Evolutionary conservation across 2,888 invertebrate species (phyloP), one percentile per base, ranked within the genome.

Genomic region (Beris morrisii): DNA sequence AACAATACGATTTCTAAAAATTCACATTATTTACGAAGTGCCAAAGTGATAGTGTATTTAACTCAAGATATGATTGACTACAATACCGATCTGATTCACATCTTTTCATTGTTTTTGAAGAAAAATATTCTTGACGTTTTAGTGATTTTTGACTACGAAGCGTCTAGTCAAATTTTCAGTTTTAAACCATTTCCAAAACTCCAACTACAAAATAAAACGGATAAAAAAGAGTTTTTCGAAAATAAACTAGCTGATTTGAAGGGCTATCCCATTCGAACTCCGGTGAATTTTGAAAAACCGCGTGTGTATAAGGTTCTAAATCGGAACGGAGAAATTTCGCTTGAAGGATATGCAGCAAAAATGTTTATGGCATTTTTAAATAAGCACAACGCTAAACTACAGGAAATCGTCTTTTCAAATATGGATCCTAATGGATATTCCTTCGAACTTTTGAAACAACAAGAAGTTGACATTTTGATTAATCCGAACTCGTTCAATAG

Each of bases 171-270:
- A 7, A 15, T 38, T 31, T 59, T 59, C 31, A 59, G 48, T 9
- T 59, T 48, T 9, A 59, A 59, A 12, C 59, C 59, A 13, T 59
- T 59, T 32, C 48, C 59, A 1, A 13, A 32, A n/a, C 12, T 59
- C 2, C 3, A 48, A 13, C 11, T 59, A 4, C 7, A 22, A 7
- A 5, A 31, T 6, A 12, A n/a, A 3, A 31, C 43, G 1, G 28
- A 15, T 31, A 2, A 7, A 4, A 12, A 31, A 9, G n/a, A 48
- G 0, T 48, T 48, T 3, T 59, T 32, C 32, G 32, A 59, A 31
- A 38, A 48, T 13, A 5, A 7, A 5, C 28, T 15, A 12, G 4
- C n/a, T 3, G 31, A 59, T 59, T 4, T 50, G 9, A 46, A n/a
- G 28, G 59, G 59, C 2, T 32, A 59, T 46, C 59, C 59, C 2